Evolutionary conservation across 2,113 vertebrate genomes (phyloP).

Genomic region (Anthoscopus minutus): DNA sequence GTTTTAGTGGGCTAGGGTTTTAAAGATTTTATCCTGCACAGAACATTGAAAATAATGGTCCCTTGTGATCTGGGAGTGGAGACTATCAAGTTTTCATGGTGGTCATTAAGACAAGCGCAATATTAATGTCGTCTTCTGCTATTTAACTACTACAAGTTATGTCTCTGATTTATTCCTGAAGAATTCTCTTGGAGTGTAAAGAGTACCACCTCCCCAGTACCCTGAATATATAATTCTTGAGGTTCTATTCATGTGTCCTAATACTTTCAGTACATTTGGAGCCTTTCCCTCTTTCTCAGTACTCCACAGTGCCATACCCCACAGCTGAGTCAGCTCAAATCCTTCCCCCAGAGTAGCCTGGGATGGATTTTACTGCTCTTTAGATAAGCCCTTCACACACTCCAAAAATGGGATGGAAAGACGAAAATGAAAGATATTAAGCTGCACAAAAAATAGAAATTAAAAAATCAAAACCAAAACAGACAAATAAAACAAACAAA

Average conservation of each 20-base stretch:
- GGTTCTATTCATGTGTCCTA: neutral
- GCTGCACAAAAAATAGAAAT: neutral
- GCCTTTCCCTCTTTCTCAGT: neutral
- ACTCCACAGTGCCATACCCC: neutral
- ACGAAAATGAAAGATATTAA: neutral
- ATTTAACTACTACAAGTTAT: neutral
- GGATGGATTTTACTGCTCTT: neutral
- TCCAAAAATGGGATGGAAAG: neutral
- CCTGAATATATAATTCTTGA: neutral
- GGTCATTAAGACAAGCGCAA: neutral
- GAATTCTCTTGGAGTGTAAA: neutral
- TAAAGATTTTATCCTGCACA: neutral
- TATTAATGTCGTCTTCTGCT: neutral
- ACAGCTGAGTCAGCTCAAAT: neutral
- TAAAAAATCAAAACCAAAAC: too few relatives aligned
- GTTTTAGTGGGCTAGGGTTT: neutral
- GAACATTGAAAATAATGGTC: neutral
- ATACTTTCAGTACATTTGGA: neutral
- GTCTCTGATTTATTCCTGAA: neutral
- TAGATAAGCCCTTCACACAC: neutral
- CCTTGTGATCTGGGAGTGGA: neutral
- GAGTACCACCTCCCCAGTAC: neutral
- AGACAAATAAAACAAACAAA: neutral
- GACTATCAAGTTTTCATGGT: neutral
- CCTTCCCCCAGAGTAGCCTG: neutral